Evolutionary conservation across 2,113 vertebrate species (phyloP).

Genomic region (Athene noctua): DNA sequence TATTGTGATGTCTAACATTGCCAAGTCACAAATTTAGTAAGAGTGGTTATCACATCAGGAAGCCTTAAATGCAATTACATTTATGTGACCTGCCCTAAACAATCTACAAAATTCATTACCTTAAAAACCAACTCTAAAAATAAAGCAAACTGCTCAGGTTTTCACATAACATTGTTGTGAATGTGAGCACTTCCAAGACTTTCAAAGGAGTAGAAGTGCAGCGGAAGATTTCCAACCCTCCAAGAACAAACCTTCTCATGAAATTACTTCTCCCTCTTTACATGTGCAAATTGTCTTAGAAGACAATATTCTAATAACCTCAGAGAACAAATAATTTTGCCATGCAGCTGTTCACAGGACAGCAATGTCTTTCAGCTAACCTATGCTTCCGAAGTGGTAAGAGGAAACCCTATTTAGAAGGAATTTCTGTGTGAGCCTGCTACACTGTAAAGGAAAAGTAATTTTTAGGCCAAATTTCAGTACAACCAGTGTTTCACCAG

Average conservation of each 20-base stretch:
- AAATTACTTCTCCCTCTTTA: not conserved
- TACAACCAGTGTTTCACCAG: not conserved
- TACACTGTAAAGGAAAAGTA: not conserved
- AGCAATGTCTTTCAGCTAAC: not conserved
- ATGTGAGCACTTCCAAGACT: not conserved
- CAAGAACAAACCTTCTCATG: not conserved
- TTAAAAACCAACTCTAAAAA: conserved; percentile 49
- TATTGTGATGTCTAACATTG: not conserved
- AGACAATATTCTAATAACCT: not conserved
- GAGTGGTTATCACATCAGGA: not conserved
- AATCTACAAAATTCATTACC: conserved; percentile 9
- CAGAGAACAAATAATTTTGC: not conserved
- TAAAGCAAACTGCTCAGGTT: conserved; percentile 15
- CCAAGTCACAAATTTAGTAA: conserved; percentile 10
- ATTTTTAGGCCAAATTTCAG: not conserved
- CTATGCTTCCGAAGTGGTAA: not conserved
- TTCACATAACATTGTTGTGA: not conserved
- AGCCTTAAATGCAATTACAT: not conserved
- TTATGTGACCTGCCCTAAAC: not conserved
- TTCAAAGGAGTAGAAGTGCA: not conserved
- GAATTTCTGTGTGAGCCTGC: not conserved
- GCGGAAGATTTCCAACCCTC: not conserved
- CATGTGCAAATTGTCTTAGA: not conserved
- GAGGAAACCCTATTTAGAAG: not conserved
- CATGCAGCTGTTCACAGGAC: not conserved